These are phyloP conservation scores for Prunella himalayana DNA, from an alignment of 2,113 vertebrate species.

Conservation along the genomic window DNA sequence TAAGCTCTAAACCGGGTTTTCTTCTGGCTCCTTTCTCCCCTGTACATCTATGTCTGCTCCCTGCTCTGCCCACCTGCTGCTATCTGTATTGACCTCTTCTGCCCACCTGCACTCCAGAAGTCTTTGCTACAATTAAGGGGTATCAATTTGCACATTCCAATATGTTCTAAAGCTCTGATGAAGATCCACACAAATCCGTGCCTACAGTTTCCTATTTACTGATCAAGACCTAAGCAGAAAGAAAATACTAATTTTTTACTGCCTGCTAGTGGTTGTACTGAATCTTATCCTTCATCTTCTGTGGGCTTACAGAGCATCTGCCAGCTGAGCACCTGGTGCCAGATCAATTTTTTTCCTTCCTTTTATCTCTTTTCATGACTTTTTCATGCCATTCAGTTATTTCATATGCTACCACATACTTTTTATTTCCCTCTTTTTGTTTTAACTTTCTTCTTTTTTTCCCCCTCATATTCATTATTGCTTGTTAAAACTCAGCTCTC, in stretches of 20 bases:
- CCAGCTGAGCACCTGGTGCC: not conserved
- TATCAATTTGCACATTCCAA: not conserved
- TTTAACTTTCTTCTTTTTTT: not conserved
- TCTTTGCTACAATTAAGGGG: not conserved
- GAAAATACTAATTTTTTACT: slow-evolving; percentile 39
- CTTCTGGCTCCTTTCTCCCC: not conserved
- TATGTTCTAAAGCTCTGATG: not conserved
- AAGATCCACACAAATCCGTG: not conserved
- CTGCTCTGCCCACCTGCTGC: not conserved
- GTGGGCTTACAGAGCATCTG: not conserved
- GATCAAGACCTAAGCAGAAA: not conserved
- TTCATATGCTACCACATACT: not conserved
- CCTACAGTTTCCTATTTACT: not conserved
- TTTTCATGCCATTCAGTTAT: not conserved
- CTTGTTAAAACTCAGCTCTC: not conserved
- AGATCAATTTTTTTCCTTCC: not conserved
- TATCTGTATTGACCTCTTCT: not conserved
- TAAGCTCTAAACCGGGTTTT: not conserved
- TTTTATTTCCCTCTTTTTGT: not conserved
- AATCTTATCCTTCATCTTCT: not conserved
- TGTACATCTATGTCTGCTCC: not conserved
- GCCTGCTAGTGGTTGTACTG: slow-evolving; percentile 54
- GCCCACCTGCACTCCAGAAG: not conserved
- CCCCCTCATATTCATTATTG: not conserved
- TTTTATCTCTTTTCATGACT: not conserved